A percentile compares a stretch with the other conserved stretches of the same genome.
These are phyloP conservation scores for Chaetogeoica ovagalla DNA, from an alignment of 2,888 invertebrate genomes.

Conservation along the genomic window DNA sequence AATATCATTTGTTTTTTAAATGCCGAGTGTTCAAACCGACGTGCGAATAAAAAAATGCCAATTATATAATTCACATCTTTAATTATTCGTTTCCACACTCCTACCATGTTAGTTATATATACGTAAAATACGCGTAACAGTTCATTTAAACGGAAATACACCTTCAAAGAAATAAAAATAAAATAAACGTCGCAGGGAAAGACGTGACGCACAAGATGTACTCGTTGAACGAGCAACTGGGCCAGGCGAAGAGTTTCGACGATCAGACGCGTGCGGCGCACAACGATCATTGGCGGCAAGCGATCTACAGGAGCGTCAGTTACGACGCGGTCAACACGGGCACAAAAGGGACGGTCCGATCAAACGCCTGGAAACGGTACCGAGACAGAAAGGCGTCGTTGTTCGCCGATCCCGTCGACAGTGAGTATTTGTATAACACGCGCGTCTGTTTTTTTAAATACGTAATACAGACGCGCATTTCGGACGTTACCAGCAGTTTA, in stretches of 20 bases:
- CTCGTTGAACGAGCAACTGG: slow-evolving; percentile 75
- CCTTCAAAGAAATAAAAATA: not conserved
- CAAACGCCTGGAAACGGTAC: slow-evolving; percentile 64
- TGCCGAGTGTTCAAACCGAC: no score
- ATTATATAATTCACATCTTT: no score
- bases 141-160: not conserved
- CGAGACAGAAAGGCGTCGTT: slow-evolving; percentile 53
- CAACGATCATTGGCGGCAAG: slow-evolving; percentile 59
- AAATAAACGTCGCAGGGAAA: slow-evolving; percentile 64
- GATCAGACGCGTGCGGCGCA: slow-evolving; percentile 59
- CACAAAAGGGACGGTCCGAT: slow-evolving; percentile 73
- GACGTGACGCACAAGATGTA: slow-evolving; percentile 84
- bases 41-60: no score
- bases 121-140: no score
- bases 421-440: not conserved
- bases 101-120: no score
- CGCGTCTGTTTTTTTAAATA: no score
- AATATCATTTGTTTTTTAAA: no score
- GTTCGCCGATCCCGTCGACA: slow-evolving; percentile 51
- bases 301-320: slow-evolving; percentile 71
- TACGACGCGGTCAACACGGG: slow-evolving; percentile 79
- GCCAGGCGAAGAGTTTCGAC: slow-evolving; percentile 61
- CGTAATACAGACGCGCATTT: no score
- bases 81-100: no score
- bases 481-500: no score